phyloP scores from a whole-genome alignment of 1,140 invertebrate species.

The Orius insidiosus region DNA sequence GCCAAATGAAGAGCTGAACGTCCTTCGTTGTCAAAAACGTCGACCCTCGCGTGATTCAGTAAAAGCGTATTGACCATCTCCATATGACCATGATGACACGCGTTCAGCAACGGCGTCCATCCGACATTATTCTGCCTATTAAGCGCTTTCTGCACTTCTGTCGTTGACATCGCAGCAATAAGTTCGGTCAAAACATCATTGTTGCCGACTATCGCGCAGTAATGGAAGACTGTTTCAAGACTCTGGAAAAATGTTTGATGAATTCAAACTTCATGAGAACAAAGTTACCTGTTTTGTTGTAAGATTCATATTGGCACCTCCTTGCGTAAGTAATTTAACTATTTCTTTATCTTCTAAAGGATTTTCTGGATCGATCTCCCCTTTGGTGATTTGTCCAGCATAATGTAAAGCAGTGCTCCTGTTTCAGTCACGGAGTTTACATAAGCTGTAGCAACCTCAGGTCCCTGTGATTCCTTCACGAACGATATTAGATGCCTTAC shows the following conservation, averaged over 20 bases:
- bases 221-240: slow-evolving; percentile 87
- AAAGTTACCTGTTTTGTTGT: slow-evolving; percentile 49
- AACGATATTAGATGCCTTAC: slow-evolving; percentile 71
- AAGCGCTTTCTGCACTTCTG: slow-evolving; percentile 76
- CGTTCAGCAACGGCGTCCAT: slow-evolving; percentile 92
- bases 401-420: slow-evolving; percentile 89
- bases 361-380: slow-evolving; percentile 52
- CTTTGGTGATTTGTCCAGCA: slow-evolving; percentile 58
- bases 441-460: slow-evolving; percentile 49
- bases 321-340: slow-evolving; percentile 70
- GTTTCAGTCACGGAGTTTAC: slow-evolving; percentile 73
- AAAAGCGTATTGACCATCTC: slow-evolving; percentile 55
- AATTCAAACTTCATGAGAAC: not conserved
- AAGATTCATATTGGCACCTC: slow-evolving; percentile 71
- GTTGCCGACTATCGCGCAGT: slow-evolving; percentile 86
- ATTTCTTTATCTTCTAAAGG: slow-evolving; percentile 79
- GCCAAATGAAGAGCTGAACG: slow-evolving; percentile 88
- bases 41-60: slow-evolving; percentile 85
- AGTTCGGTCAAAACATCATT: slow-evolving; percentile 88
- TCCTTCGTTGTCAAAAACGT: slow-evolving; percentile 95
- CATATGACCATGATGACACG: slow-evolving; percentile 42
- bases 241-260: slow-evolving; percentile 33
- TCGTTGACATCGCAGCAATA: slow-evolving; percentile 69
- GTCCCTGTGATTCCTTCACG: slow-evolving; percentile 54
- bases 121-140: slow-evolving; percentile 83